Base-by-base conservation (phyloP, 2,888 invertebrate genomes). In the Aphelenchoides bicaudatus region DNA sequence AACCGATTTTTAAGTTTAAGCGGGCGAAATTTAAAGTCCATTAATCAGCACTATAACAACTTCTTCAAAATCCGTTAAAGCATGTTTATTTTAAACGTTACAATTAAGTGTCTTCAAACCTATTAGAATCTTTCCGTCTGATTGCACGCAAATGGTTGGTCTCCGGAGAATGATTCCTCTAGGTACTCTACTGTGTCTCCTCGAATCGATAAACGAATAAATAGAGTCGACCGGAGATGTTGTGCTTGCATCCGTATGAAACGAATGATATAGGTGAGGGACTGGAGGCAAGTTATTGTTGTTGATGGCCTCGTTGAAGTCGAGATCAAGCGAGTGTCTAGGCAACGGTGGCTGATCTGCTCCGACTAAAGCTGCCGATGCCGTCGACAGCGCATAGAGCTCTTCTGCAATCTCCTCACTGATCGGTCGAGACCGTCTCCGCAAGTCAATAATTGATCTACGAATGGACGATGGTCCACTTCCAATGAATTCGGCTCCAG, bases 61-160 rank as follows among this genome's bases (percentile, higher is more conserved):
- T n/a, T n/a, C n/a, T n/a, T n/a, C n/a, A n/a, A n/a, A n/a, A n/a
- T n/a, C n/a, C n/a, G n/a, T n/a, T n/a, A n/a, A n/a, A n/a, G n/a
- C n/a, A n/a, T n/a, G n/a, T n/a, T n/a, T n/a, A n/a, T n/a, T n/a
- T n/a, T n/a, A n/a, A n/a, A n/a, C n/a, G n/a, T n/a, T n/a, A n/a
- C n/a, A n/a, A n/a, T n/a, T n/a, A n/a, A n/a, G n/a, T n/a, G n/a
- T n/a, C n/a, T n/a, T n/a, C n/a, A n/a, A n/a, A 76, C 76, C 76
- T 58, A 76, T 76, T 27, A 76, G 61, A 29, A 76, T 69, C 58
- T 70, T 67, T 10, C 75, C 75, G 57, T 74, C 76, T 19, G 76
- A 75, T 37, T 73, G 72, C 34, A 76, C 73, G 34, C 75, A 75
- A 49, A 76, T 76, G 8, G 76, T 76, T 19, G 76, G 75, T 52